phyloP scores from a whole-genome alignment of 2,113 vertebrate genomes.

The Eurypyga helias region DNA sequence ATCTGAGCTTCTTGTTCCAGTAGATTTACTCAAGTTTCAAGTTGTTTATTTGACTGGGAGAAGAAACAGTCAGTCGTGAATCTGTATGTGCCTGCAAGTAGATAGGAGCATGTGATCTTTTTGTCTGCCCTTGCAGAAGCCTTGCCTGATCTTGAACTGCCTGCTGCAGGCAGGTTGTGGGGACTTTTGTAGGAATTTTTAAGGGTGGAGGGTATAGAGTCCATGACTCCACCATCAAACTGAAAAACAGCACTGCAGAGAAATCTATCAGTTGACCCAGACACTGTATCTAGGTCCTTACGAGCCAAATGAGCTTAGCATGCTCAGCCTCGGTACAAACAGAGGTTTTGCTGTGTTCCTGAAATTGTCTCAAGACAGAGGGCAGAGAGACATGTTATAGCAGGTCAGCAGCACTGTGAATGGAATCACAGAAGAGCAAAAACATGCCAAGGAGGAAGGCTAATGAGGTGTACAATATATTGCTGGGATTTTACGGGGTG shows the following conservation, averaged over 20 bases:
- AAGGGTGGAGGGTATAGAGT: neutral
- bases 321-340: neutral
- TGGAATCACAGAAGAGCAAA: neutral
- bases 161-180: neutral
- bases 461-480: neutral
- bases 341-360: neutral
- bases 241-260: slow-evolving; percentile 26
- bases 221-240: neutral
- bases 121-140: neutral
- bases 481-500: neutral
- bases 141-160: neutral
- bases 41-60: neutral
- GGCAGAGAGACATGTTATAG: neutral
- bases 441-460: neutral
- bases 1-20: neutral
- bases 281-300: neutral
- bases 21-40: neutral
- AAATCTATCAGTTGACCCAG: neutral
- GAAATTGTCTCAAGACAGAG: neutral
- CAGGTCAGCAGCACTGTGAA: neutral
- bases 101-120: neutral
- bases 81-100: neutral
- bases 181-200: neutral
- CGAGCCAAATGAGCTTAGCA: neutral
- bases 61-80: neutral